Conservation (phyloP, 37 sponge, comb jelly and placozoan species). For the Axinella damicornis region DNA sequence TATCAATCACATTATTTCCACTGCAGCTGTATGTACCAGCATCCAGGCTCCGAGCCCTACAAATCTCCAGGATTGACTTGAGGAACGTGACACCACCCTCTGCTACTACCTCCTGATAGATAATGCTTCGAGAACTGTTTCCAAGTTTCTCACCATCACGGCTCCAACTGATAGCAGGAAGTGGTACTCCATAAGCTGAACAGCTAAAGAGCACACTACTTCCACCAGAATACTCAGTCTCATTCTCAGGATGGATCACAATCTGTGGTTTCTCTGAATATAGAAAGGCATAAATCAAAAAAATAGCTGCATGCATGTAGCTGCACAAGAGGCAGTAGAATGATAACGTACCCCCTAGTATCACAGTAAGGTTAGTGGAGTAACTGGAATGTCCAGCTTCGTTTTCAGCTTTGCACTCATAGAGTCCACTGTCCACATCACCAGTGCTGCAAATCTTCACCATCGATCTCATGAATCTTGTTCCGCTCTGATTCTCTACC, state of each 20-base stretch:
- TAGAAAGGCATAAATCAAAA: too few species aligned
- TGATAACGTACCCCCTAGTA: too few species aligned
- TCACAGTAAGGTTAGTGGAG: too few species aligned
- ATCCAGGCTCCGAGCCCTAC: neutral
- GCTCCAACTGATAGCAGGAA: neutral
- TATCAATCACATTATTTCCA: neutral
- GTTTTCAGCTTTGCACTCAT: too few species aligned
- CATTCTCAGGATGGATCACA: neutral
- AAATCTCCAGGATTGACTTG: slow-evolving; percentile 2
- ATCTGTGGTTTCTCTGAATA: slow-evolving; percentile 1
- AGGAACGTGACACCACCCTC: neutral
- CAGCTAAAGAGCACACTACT: neutral
- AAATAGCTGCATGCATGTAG: too few species aligned
- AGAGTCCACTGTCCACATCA: too few species aligned
- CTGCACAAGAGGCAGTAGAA: too few species aligned
- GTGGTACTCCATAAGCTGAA: neutral
- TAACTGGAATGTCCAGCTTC: too few species aligned
- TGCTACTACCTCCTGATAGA: neutral
- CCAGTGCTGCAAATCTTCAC: too few species aligned
- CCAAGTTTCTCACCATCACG: neutral
- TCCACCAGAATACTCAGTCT: neutral
- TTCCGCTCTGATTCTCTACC: too few species aligned
- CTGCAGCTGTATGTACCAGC: slow-evolving; percentile 5
- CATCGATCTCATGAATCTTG: too few species aligned
- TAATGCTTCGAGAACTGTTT: neutral